phyloP scores from a whole-genome alignment of 2,888 invertebrate genomes.

The Epirrita christyi region DNA sequence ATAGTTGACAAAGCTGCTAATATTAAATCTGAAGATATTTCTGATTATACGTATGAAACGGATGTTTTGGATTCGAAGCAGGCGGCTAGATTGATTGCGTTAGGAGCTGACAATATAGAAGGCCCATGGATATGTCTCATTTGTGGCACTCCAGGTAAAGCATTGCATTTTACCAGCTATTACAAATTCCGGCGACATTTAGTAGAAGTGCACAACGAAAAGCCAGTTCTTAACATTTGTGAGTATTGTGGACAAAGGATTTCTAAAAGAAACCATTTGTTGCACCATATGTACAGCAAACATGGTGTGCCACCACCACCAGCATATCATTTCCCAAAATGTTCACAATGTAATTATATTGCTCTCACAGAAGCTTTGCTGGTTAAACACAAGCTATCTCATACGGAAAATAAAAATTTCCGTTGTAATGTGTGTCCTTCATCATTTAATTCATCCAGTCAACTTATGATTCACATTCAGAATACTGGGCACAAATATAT shows the following conservation, averaged over 20 bases:
- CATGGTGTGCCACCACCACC: conserved; percentile 91
- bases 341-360: conserved; percentile 90
- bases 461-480: conserved; percentile 81
- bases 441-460: conserved; percentile 71
- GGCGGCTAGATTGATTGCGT: conserved; percentile 85
- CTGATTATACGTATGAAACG: conserved; percentile 69
- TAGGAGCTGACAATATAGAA: conserved; percentile 86
- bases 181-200: conserved; percentile 92
- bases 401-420: conserved; percentile 71
- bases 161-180: conserved; percentile 90
- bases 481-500: conserved; percentile 82
- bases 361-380: conserved; percentile 90
- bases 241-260: conserved; percentile 94
- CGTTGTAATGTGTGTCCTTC: conserved; percentile 83
- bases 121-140: conserved; percentile 93
- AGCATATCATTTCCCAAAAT: conserved; percentile 90
- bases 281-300: conserved; percentile 92
- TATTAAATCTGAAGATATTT: conserved; percentile 50
- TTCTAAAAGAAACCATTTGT: conserved; percentile 88
- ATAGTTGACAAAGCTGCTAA: conserved; percentile 48
- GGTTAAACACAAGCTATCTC: conserved; percentile 88
- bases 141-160: conserved; percentile 88
- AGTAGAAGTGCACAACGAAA: conserved; percentile 91
- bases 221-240: conserved; percentile 90
- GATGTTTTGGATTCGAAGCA: conserved; percentile 86